Evolutionary conservation across 2,113 vertebrate genomes (phyloP).

Genomic region (Tauraco erythrolophus): DNA sequence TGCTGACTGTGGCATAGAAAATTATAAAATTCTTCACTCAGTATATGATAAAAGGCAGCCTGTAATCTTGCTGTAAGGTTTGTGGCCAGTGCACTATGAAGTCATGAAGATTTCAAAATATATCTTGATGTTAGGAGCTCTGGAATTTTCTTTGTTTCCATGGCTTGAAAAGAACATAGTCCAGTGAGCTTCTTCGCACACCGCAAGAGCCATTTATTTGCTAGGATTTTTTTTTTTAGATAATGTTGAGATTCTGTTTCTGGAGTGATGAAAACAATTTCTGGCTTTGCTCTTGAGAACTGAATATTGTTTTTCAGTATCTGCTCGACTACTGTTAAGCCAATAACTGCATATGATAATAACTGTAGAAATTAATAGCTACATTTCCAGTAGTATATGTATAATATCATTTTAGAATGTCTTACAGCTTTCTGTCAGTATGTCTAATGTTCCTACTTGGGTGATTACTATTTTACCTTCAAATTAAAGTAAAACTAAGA

Average conservation of each 20-base stretch:
- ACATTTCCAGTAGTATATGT: not conserved
- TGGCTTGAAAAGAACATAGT: not conserved
- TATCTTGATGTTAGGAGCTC: not conserved
- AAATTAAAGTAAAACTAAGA: constrained; percentile 8
- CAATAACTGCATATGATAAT: not conserved
- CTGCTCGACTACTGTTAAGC: not conserved
- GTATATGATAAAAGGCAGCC: not conserved
- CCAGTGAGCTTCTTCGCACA: not conserved
- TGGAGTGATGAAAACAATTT: not conserved
- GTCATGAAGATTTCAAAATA: not conserved
- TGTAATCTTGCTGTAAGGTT: not conserved
- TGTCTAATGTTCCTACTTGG: not conserved
- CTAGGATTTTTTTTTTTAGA: not conserved
- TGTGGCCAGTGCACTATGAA: not conserved
- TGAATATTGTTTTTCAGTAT: not conserved
- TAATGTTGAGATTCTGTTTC: not conserved
- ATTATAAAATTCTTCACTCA: not conserved
- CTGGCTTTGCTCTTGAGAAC: not conserved
- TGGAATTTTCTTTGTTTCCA: not conserved
- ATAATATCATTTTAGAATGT: not conserved
- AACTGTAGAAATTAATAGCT: not conserved
- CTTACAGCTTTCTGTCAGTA: not conserved
- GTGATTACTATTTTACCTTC: not conserved
- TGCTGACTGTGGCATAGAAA: not conserved
- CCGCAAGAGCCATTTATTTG: not conserved